Percentiles rank a stretch among this genome's conserved stretches.
These are phyloP conservation scores for Lampris incognitus DNA, from an alignment of 2,113 vertebrate species.

Conservation along the genomic window DNA sequence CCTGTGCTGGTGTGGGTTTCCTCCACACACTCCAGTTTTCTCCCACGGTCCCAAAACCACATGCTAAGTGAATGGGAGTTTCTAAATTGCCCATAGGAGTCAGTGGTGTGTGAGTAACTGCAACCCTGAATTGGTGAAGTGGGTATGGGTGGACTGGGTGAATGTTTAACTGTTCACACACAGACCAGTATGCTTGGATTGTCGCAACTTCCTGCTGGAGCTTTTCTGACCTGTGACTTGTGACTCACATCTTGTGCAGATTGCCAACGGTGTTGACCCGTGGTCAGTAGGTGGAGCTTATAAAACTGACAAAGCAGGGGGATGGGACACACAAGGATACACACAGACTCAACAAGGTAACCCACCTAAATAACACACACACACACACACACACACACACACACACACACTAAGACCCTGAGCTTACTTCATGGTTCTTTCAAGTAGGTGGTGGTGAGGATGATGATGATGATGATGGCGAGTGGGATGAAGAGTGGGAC, in stretches of 20 bases:
- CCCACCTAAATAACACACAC: not conserved
- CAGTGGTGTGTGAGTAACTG: too few relatives aligned
- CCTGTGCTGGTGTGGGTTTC: too few relatives aligned
- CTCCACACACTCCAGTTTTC: too few relatives aligned
- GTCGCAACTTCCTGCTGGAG: too few relatives aligned
- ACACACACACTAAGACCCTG: not conserved
- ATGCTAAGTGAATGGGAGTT: too few relatives aligned
- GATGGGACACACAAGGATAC: constrained; percentile 41
- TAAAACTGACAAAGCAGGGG: constrained; percentile 1
- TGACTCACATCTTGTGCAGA: constrained; percentile 18
- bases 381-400: constrained; percentile 11
- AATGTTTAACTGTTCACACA: too few relatives aligned
- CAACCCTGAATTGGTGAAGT: too few relatives aligned
- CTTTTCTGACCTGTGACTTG: not conserved
- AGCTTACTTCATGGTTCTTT: not conserved
- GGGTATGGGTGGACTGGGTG: too few relatives aligned
- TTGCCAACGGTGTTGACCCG: not conserved
- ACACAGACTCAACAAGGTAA: constrained; percentile 1
- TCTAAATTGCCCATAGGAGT: too few relatives aligned
- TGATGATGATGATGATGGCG: constrained; percentile 79
- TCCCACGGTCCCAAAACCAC: too few relatives aligned
- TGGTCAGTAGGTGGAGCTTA: constrained; percentile 22
- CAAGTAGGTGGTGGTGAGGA: constrained; percentile 15
- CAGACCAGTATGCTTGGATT: too few relatives aligned
- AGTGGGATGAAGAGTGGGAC: constrained; percentile 97